Evolutionary conservation across 2,797 vertebrate genomes (phyloP).

Genomic region (Myripristis jacobus): DNA sequence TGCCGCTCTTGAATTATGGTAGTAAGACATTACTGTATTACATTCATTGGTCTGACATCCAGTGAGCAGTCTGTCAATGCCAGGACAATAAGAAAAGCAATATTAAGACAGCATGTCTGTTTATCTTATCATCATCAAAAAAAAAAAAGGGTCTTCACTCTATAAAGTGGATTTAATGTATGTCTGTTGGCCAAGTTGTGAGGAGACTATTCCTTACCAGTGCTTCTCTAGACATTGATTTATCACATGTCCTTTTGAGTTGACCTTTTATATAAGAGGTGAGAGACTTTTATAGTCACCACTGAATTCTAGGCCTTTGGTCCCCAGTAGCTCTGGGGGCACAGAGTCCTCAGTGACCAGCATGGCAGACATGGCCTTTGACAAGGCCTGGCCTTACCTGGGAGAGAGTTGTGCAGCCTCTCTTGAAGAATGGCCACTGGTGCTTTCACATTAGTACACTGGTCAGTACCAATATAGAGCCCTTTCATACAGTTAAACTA

Average conservation of each 20-base stretch:
- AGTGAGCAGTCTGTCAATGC: constrained; percentile 80
- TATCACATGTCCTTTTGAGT: constrained; percentile 2
- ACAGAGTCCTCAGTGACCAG: not conserved
- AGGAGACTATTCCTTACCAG: constrained; percentile 4
- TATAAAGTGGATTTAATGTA: constrained; percentile 28
- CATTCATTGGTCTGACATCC: too few species aligned
- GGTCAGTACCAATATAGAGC: not conserved
- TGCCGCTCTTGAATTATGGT: too few species aligned
- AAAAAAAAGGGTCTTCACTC: not conserved
- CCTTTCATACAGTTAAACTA: not conserved
- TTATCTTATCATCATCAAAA: too few species aligned
- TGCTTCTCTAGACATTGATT: not conserved
- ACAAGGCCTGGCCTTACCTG: not conserved
- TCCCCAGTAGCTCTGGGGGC: constrained; percentile 9
- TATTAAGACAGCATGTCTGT: constrained; percentile 9
- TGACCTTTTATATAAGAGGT: not conserved
- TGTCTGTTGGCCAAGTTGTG: constrained; percentile 21
- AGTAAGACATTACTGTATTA: too few species aligned
- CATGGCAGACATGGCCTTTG: not conserved
- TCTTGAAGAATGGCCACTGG: not conserved
- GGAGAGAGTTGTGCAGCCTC: not conserved
- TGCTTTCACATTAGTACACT: not conserved
- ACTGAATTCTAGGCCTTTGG: not conserved
- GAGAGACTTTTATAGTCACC: constrained; percentile 2
- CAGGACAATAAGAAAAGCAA: constrained; percentile 78